These are phyloP conservation scores for Leptarthrus brevirostris DNA, from an alignment of 2,888 invertebrate genomes.

Conservation along the genomic window DNA sequence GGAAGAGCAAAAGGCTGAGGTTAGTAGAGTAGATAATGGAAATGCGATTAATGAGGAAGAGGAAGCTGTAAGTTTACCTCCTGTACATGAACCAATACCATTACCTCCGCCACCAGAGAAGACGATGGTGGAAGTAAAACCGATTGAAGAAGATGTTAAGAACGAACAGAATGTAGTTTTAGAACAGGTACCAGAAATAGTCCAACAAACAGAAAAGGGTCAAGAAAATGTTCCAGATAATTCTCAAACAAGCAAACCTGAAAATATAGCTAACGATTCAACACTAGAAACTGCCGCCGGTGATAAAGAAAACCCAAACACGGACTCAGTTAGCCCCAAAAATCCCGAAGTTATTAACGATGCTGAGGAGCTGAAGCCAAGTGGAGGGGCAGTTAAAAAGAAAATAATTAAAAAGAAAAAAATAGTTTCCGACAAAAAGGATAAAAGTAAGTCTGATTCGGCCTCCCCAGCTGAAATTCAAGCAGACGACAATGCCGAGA, in stretches of 20 bases:
- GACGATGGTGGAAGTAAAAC: background rate
- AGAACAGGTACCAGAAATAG: too few relatives aligned
- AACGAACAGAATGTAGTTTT: background rate
- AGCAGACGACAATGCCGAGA: background rate
- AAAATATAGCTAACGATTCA: background rate
- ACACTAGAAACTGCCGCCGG: background rate
- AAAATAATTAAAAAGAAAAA: conserved; percentile 49
- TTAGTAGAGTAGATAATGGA: background rate
- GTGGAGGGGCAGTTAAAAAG: conserved; percentile 33
- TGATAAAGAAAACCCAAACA: background rate
- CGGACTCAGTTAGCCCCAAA: background rate
- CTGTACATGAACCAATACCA: conserved; percentile 25
- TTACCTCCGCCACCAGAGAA: conserved; percentile 47
- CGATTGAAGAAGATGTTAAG: background rate
- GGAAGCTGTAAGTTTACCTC: background rate
- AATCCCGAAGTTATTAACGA: conserved; percentile 1
- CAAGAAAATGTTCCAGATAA: background rate
- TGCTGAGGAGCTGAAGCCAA: background rate
- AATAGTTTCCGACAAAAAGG: conserved; percentile 17
- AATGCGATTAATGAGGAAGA: background rate
- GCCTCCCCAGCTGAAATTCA: conserved; percentile 12
- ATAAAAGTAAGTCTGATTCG: background rate
- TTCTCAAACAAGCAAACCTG: too few relatives aligned
- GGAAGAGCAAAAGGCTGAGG: background rate
- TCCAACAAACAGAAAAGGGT: background rate